These are phyloP conservation scores for Poeciliopsis retropinna DNA, from an alignment of 2,113 vertebrate genomes.

Conservation along the genomic window DNA sequence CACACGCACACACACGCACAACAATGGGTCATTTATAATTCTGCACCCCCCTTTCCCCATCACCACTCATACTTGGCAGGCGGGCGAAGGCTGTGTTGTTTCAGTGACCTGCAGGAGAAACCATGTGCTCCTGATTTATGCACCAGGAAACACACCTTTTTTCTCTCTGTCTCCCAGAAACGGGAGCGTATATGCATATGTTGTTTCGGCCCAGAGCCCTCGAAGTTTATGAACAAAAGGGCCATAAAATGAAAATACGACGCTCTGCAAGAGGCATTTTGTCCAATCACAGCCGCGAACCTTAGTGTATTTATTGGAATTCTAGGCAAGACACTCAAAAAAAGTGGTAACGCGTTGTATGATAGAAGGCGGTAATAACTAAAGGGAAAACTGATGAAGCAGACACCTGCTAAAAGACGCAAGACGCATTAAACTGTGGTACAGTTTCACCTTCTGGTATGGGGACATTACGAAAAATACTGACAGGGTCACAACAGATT, in stretches of 20 bases:
- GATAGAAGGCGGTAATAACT: neutral
- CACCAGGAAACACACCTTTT: constrained; percentile 64
- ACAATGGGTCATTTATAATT: constrained; percentile 86
- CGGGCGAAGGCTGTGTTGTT: constrained; percentile 81
- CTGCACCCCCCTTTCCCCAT: constrained; percentile 42
- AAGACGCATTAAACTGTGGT: neutral
- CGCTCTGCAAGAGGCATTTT: neutral
- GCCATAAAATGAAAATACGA: neutral
- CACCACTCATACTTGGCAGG: constrained; percentile 64
- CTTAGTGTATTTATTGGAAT: neutral
- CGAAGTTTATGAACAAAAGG: neutral
- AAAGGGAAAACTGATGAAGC: neutral
- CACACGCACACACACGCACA: constrained; percentile 32
- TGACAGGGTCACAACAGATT: neutral
- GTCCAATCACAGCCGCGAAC: neutral
- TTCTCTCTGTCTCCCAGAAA: constrained; percentile 8
- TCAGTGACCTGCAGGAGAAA: constrained; percentile 77
- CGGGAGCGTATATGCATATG: neutral
- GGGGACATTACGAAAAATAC: neutral
- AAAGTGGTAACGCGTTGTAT: neutral
- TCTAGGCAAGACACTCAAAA: no score
- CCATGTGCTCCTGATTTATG: constrained; percentile 74
- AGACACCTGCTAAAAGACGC: neutral
- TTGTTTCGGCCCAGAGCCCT: no score
- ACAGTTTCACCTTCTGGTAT: neutral